phyloP scores from a whole-genome alignment of 2,797 vertebrate species.

The Chelon auratus region DNA sequence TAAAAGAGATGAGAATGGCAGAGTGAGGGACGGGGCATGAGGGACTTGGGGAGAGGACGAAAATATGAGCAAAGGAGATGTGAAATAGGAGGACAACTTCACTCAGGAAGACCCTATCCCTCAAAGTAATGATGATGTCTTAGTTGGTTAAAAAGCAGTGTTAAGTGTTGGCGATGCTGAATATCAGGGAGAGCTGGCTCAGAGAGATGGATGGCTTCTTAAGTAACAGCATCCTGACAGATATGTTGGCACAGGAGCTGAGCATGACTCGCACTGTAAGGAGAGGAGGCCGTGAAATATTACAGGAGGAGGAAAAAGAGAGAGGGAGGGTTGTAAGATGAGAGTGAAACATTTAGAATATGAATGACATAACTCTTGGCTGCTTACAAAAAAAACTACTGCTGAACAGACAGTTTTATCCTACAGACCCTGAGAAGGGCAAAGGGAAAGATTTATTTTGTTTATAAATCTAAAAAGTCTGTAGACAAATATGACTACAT shows the following conservation, averaged over 20 bases:
- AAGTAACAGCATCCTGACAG: conserved; percentile 82
- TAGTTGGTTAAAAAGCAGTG: conserved; percentile 87
- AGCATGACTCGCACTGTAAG: conserved; percentile 52
- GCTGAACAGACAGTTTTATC: background rate
- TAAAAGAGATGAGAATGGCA: conserved; percentile 72
- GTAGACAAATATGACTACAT: no score
- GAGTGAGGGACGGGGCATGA: conserved; percentile 40
- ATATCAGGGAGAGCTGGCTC: conserved; percentile 60
- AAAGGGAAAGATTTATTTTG: background rate
- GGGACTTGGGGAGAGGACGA: conserved; percentile 62
- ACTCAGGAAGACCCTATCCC: conserved; percentile 74
- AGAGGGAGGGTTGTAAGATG: background rate
- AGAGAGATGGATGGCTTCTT: conserved; percentile 80
- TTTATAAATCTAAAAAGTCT: background rate
- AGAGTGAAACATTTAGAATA: conserved; percentile 1
- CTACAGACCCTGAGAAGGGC: background rate
- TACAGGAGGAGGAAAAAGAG: conserved; percentile 25
- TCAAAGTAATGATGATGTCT: conserved; percentile 86
- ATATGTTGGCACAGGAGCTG: conserved; percentile 67
- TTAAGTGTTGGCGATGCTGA: conserved; percentile 74
- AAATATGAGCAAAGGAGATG: conserved; percentile 59
- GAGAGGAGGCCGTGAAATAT: conserved; percentile 51
- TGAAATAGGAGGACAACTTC: conserved; percentile 80
- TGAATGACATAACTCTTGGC: background rate
- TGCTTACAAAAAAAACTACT: background rate